phyloP scores from a whole-genome alignment of 1,140 invertebrate genomes.

The Oscheius sp. region DNA sequence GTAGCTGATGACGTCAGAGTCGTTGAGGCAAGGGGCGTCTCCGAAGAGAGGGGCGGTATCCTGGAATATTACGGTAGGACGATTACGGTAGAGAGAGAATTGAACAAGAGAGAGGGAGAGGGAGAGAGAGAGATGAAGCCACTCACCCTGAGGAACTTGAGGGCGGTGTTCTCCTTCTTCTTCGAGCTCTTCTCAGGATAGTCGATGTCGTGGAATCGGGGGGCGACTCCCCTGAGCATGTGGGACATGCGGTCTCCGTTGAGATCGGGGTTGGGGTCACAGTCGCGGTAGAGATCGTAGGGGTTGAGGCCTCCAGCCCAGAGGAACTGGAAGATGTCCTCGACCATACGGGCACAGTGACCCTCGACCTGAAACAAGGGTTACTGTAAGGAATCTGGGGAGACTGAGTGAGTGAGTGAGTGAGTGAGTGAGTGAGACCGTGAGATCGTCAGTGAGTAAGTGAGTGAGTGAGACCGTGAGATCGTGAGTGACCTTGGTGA shows the following conservation, averaged over 20 bases:
- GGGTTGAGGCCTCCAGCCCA: conserved; percentile 59
- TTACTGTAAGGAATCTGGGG: conserved; percentile 19
- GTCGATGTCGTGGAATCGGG: background rate
- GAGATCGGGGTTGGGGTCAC: conserved; percentile 57
- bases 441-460: background rate
- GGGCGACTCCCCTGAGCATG: conserved; percentile 36
- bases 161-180: background rate
- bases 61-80: background rate
- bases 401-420: background rate
- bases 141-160: conserved; percentile 15
- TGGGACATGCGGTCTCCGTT: conserved; percentile 46
- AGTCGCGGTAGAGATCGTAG: conserved; percentile 59
- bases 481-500: no score
- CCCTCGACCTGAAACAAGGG: conserved; percentile 37
- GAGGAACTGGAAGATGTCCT: conserved; percentile 61
- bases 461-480: background rate
- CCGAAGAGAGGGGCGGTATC: conserved; percentile 23
- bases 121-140: background rate
- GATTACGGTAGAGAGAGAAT: background rate
- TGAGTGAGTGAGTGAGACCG: background rate
- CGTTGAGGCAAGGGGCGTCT: conserved; percentile 57
- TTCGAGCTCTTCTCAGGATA: conserved; percentile 31
- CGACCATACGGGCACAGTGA: conserved; percentile 51
- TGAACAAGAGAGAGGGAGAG: background rate
- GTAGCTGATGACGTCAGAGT: conserved; percentile 55